A percentile compares a stretch with the other conserved stretches of the same genome.
Evolutionary conservation across 2,888 invertebrate genomes (phyloP).

Genomic region (Hirtodrosophila histrioides): DNA sequence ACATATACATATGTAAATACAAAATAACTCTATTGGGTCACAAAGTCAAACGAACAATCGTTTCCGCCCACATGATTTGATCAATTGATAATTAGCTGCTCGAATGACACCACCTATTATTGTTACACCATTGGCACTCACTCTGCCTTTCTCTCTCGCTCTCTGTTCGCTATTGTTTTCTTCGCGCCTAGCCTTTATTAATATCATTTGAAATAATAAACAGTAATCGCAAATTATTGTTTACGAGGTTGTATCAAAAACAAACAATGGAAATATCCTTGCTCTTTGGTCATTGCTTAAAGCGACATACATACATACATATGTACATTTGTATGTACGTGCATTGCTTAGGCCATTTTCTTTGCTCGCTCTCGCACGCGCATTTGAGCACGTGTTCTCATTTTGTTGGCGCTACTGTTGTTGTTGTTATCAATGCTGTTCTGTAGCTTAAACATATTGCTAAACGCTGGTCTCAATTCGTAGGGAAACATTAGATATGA

Average conservation of each 20-base stretch:
- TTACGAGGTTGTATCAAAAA: slow-evolving; percentile 3
- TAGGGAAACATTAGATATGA: background rate
- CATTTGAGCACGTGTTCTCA: background rate
- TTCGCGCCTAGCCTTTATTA: background rate
- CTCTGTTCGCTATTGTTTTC: slow-evolving; percentile 1
- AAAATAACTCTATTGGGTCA: too few species aligned
- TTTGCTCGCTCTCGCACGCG: background rate
- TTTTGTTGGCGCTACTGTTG: slow-evolving; percentile 1
- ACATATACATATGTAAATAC: too few species aligned
- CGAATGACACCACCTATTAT: too few species aligned
- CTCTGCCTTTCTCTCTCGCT: background rate
- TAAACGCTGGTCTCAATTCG: slow-evolving; percentile 13
- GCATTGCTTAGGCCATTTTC: too few species aligned
- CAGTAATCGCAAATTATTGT: slow-evolving; percentile 30
- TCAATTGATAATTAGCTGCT: too few species aligned
- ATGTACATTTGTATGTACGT: too few species aligned
- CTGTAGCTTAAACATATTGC: slow-evolving; percentile 10
- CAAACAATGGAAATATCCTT: background rate
- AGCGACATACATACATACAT: too few species aligned
- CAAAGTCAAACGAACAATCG: too few species aligned
- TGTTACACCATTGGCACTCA: background rate
- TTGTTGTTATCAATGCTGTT: slow-evolving; percentile 25
- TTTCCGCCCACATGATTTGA: too few species aligned
- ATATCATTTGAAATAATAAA: slow-evolving; percentile 26
- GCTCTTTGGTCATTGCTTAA: slow-evolving; percentile 7